phyloP scores from a whole-genome alignment of 2,888 invertebrate species.

The Parasteatoda lunata region DNA sequence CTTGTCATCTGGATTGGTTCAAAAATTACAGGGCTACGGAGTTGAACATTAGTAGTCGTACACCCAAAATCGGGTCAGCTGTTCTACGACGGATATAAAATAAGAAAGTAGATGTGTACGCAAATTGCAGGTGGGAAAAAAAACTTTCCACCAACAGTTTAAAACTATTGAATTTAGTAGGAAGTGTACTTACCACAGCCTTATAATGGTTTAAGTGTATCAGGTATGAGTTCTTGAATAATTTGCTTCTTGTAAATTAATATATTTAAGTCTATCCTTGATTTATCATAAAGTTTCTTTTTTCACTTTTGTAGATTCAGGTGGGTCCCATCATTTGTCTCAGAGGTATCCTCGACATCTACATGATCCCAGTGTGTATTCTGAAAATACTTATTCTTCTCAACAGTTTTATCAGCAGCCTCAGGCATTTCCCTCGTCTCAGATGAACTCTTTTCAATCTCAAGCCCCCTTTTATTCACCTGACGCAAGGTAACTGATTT shows the following conservation, averaged over 20 bases:
- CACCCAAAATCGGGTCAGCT: no score
- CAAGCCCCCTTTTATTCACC: background rate
- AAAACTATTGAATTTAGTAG: no score
- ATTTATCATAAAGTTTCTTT: background rate
- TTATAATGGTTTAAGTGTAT: no score
- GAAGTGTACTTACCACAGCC: no score
- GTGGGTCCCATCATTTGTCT: conserved; percentile 71
- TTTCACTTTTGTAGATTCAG: conserved; percentile 69
- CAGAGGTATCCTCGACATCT: conserved; percentile 73
- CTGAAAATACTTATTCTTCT: conserved; percentile 45
- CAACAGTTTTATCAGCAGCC: conserved; percentile 36
- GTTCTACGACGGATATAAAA: no score
- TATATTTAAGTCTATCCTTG: conserved; percentile 9
- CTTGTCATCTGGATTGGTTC: no score
- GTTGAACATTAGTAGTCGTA: no score
- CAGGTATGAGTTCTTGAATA: no score
- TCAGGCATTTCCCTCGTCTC: conserved; percentile 29
- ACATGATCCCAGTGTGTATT: conserved; percentile 68
- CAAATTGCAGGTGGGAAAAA: no score
- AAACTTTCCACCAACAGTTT: no score
- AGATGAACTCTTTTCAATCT: conserved; percentile 24
- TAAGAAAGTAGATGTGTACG: no score
- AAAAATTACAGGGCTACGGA: no score
- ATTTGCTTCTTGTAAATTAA: background rate
- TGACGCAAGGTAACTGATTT: conserved; percentile 35